Percentiles rank a stretch among this genome's conserved stretches.
Conservation (phyloP, 2,888 invertebrate species). For the Epinotia ramella region DNA sequence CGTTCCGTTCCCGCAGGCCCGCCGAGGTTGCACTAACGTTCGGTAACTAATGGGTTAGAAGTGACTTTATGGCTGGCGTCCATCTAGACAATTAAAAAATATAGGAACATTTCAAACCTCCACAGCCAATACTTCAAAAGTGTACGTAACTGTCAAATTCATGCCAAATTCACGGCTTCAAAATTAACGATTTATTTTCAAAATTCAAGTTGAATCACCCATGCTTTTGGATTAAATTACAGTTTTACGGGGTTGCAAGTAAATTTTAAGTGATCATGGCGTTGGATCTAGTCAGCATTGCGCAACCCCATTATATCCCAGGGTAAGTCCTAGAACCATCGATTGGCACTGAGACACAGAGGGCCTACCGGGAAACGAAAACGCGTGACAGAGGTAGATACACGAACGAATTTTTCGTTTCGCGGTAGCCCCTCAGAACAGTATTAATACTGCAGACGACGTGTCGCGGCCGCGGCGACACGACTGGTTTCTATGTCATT, state of each 20-base stretch:
- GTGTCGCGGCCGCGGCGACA: no score
- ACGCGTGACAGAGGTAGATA: no score
- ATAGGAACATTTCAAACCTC: background rate
- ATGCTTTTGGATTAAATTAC: slow-evolving; percentile 2
- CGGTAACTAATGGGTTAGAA: no score
- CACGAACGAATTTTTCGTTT: no score
- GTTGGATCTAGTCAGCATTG: slow-evolving; percentile 86
- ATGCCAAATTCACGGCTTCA: slow-evolving; percentile 8
- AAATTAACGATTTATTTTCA: slow-evolving; percentile 2
- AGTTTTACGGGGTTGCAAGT: background rate
- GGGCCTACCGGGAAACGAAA: no score
- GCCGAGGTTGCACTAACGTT: no score
- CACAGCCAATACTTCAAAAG: slow-evolving; percentile 4
- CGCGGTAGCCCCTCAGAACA: no score
- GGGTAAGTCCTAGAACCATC: slow-evolving; percentile 84
- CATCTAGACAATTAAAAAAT: background rate
- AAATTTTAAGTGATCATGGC: slow-evolving; percentile 64
- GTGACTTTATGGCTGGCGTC: background rate
- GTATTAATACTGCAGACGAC: fast-evolving
- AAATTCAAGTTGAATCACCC: slow-evolving; percentile 16
- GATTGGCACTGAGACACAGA: background rate
- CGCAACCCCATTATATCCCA: slow-evolving; percentile 90
- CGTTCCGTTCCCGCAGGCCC: no score
- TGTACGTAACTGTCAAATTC: background rate
- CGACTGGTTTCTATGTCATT: no score